These are phyloP conservation scores for Halichoeres trimaculatus DNA, from an alignment of 2,113 vertebrate genomes.

Conservation along the genomic window DNA sequence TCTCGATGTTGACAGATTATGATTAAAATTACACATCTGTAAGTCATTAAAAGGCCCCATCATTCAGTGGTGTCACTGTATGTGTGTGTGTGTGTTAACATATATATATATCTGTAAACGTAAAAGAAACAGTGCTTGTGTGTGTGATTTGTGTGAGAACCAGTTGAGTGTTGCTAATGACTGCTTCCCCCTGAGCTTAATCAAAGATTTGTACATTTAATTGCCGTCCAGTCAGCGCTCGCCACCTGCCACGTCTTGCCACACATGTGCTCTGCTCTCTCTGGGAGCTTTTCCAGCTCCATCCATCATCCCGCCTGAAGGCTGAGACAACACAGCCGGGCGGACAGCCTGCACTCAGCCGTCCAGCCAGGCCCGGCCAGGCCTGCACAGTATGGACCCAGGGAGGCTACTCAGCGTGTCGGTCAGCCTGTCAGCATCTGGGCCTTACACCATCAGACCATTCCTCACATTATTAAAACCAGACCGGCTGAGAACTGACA, in stretches of 20 bases:
- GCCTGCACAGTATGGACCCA: conserved; percentile 71
- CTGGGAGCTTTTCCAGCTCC: conserved; percentile 81
- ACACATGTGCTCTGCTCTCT: conserved; percentile 86
- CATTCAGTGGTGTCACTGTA: conserved; percentile 16
- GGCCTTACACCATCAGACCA: conserved; percentile 31
- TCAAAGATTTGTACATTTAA: conserved; percentile 96
- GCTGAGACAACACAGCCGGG: conserved; percentile 87
- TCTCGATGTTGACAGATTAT: too few species aligned
- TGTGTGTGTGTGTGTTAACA: conserved; percentile 19
- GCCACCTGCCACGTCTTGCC: conserved; percentile 89
- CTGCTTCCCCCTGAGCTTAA: conserved; percentile 89
- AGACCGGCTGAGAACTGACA: conserved; percentile 53
- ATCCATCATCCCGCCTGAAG: conserved; percentile 85
- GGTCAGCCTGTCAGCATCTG: conserved; percentile 67
- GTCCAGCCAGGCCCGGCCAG: conserved; percentile 79
- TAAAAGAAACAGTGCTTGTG: not conserved
- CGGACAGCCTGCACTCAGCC: conserved; percentile 84
- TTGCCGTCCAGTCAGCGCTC: conserved; percentile 92
- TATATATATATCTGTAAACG: conserved; percentile 10
- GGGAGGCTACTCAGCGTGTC: conserved; percentile 41
- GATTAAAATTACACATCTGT: not conserved
- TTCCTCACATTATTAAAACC: conserved; percentile 51
- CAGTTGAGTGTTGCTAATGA: conserved; percentile 87
- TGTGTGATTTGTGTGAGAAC: conserved; percentile 70
- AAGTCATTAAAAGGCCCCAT: conserved; percentile 6